Evolutionary conservation across 2,888 invertebrate species (phyloP), one percentile per base, ranked within the genome.

Genomic region (Lasioglossum leucozonium): DNA sequence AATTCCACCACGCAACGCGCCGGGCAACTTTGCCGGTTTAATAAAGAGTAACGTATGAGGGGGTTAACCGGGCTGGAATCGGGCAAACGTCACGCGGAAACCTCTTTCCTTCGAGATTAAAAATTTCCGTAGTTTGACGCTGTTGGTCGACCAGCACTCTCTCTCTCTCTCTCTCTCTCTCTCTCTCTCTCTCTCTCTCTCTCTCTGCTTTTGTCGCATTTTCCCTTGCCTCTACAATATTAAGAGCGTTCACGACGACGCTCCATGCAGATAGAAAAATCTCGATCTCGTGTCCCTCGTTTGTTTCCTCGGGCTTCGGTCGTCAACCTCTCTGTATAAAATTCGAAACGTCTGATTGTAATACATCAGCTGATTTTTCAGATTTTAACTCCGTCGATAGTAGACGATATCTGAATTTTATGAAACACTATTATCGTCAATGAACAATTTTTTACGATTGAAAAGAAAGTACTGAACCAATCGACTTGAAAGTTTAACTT

Each of bases 31-130:
- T 4, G 62, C 37, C 47, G 34, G 40, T 44, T 81, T 81, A 78
- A 81, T 81, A 81, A 81, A 71, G 69, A 44, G 55, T 26, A 80
- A 77, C 69, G 51, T 18, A 22, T 4, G 69, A 34, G 44, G 55
- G 22, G 26, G 44, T 73, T 73, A 73, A 73, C 34, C 13, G 44
- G n/a, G 74, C 40, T 65, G 13, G 47, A 71, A 71, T 77, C 71
- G 77, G 71, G 40, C 77, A 71, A 71, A 77, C 71, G 77, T 47
- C 26, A 51, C 71, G 71, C 18, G 11, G 10, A 22, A 13, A 44
- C 34, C 34, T 79, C 30, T 72, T 67, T 51, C 34, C 47, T 72
- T 81, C 51, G 44, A 81, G 78, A 78, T 81, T 81, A 81, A 81
- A 81, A 22, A 47, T 71, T 71, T 58, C 37, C 69, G 26, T 34